Conservation (phyloP, 2,888 invertebrate species). For the Sceliomorpha sp. region DNA sequence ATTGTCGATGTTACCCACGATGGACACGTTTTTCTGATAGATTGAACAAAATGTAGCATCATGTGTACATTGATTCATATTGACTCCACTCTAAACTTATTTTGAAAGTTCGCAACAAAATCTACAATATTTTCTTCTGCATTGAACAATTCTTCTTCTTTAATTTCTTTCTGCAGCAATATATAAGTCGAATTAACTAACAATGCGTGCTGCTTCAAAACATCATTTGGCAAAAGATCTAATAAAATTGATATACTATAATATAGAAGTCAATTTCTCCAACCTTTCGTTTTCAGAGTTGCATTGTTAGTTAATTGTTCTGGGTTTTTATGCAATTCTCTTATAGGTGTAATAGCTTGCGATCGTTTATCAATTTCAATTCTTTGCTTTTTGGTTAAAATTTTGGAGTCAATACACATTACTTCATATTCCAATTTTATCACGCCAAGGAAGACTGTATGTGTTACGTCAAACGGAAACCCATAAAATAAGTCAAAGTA, state of each 20-base stretch:
- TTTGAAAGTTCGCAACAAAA: too few relatives aligned
- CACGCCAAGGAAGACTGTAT: constrained; percentile 35
- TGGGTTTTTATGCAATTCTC: constrained; percentile 28
- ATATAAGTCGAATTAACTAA: constrained; percentile 24
- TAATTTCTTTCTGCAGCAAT: constrained; percentile 8
- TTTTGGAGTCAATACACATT: background rate
- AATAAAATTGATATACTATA: constrained; percentile 28
- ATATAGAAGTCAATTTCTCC: constrained; percentile 34
- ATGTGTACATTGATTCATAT: too few relatives aligned
- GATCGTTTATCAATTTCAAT: constrained; percentile 25
- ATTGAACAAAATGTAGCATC: constrained; percentile 16
- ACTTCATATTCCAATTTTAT: constrained; percentile 21
- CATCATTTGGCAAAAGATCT: constrained; percentile 7
- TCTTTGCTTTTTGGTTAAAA: background rate
- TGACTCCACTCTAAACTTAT: too few relatives aligned
- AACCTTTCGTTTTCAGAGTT: constrained; percentile 36
- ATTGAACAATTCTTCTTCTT: constrained; percentile 1
- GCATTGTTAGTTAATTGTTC: constrained; percentile 16
- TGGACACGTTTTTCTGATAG: constrained; percentile 19
- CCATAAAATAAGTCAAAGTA: constrained; percentile 40
- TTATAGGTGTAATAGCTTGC: constrained; percentile 22
- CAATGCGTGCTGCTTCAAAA: constrained; percentile 22
- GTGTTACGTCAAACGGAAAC: constrained; percentile 44
- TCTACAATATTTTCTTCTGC: constrained; percentile 3
- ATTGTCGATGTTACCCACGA: constrained; percentile 20